Evolutionary conservation across 1,140 invertebrate species (phyloP).

Genomic region (Drosophila serrata): DNA sequence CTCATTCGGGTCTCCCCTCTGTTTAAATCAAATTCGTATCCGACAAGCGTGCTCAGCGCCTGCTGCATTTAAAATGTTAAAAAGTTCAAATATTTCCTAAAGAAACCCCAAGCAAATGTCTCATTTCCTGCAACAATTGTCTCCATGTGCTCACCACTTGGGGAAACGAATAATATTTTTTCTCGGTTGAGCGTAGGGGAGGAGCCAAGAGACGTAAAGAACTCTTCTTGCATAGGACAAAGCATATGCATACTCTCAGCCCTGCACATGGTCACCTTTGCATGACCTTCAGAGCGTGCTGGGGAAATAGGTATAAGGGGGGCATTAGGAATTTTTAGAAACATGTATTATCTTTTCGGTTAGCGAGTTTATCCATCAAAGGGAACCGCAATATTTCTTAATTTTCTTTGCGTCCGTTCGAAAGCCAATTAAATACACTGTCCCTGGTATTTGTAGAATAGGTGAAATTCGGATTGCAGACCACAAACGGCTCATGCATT

Average conservation of each 20-base stretch:
- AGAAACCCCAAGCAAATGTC: slow-evolving; percentile 71
- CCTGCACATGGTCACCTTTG: slow-evolving; percentile 76
- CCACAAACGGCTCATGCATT: slow-evolving; percentile 7
- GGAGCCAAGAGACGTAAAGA: slow-evolving; percentile 13
- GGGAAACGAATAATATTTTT: slow-evolving; percentile 62
- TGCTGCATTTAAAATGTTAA: slow-evolving; percentile 82
- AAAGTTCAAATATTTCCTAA: slow-evolving; percentile 77
- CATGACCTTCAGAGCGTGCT: slow-evolving; percentile 71
- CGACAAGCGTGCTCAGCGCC: slow-evolving; percentile 69
- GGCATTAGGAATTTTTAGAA: slow-evolving; percentile 3
- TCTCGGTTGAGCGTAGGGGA: slow-evolving; percentile 14
- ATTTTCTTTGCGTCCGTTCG: not conserved
- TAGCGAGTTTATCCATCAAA: slow-evolving; percentile 44
- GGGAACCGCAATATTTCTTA: not conserved
- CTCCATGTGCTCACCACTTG: slow-evolving; percentile 67
- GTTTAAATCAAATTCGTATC: slow-evolving; percentile 12
- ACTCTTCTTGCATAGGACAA: slow-evolving; percentile 15
- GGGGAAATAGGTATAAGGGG: slow-evolving; percentile 6
- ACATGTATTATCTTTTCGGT: slow-evolving; percentile 46
- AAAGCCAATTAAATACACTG: not conserved
- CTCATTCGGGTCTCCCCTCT: slow-evolving; percentile 31
- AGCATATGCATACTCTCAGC: slow-evolving; percentile 65
- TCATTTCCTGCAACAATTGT: slow-evolving; percentile 81
- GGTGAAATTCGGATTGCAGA: not conserved
- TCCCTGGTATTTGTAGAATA: not conserved